Conservation (phyloP, 2,888 invertebrate species). For the Callyntrura sp. region DNA sequence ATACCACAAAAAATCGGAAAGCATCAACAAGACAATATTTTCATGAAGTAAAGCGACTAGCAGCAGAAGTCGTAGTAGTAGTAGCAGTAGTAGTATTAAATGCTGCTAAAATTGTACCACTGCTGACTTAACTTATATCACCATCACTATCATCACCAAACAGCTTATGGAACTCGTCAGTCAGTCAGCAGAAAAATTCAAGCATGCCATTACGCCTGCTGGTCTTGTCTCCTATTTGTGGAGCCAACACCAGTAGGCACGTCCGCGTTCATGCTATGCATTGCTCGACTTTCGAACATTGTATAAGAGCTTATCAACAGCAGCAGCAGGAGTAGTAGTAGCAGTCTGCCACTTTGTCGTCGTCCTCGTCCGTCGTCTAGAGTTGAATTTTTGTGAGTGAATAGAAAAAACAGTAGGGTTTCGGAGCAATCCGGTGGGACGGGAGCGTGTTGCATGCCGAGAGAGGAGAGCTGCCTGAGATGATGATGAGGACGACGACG, state of each 20-base stretch:
- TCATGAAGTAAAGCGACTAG: slow-evolving; percentile 9
- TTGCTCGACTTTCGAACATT: slow-evolving; percentile 23
- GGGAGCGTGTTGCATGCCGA: no score
- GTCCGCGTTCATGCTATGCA: slow-evolving; percentile 1
- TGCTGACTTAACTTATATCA: neutral
- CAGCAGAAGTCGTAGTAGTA: no score
- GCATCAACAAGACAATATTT: slow-evolving; percentile 45
- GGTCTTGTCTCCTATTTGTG: slow-evolving; percentile 2
- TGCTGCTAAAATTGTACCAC: slow-evolving; percentile 3
- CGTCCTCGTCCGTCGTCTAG: neutral
- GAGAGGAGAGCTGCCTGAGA: no score
- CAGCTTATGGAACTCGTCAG: slow-evolving; percentile 57
- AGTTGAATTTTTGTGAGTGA: slow-evolving; percentile 33
- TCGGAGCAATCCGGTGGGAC: slow-evolving; percentile 69
- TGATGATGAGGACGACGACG: no score
- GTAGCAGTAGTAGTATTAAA: no score
- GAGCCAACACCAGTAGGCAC: neutral
- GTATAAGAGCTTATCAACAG: slow-evolving; percentile 59
- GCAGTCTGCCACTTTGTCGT: no score
- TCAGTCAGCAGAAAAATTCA: slow-evolving; percentile 39
- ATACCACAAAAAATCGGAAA: slow-evolving; percentile 19
- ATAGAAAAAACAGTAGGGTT: slow-evolving; percentile 21
- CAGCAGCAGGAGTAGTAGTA: no score
- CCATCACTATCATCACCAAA: neutral
- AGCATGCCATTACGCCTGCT: neutral